These are phyloP conservation scores for Zaprionus nigranus DNA, from an alignment of 1,140 invertebrate species.

Conservation along the genomic window DNA sequence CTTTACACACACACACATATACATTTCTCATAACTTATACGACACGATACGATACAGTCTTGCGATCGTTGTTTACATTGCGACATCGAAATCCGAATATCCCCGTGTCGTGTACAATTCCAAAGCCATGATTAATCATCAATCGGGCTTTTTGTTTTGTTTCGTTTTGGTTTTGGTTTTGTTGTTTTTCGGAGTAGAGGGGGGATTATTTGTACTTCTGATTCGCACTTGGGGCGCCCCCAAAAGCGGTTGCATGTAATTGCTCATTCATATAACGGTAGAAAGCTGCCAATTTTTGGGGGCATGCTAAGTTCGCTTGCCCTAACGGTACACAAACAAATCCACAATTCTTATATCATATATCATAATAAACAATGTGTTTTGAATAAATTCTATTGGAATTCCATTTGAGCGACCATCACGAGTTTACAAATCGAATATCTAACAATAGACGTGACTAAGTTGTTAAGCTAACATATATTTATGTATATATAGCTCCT, in stretches of 20 bases:
- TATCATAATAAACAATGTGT: not conserved
- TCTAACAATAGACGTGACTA: constrained; percentile 44
- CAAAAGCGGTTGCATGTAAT: constrained; percentile 43
- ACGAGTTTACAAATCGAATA: constrained; percentile 23
- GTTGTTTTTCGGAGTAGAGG: not conserved
- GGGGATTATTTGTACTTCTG: constrained; percentile 55
- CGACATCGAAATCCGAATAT: constrained; percentile 1
- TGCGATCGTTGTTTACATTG: not conserved
- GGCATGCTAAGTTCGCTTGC: constrained; percentile 17
- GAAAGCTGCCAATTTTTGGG: constrained; percentile 66
- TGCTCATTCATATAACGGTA: constrained; percentile 59
- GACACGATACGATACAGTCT: no score
- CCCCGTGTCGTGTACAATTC: constrained; percentile 4
- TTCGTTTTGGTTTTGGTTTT: constrained; percentile 9
- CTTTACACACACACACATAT: constrained; percentile 12
- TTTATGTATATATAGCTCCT: not conserved
- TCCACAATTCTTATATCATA: not conserved
- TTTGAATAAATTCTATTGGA: not conserved
- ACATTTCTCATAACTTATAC: no score
- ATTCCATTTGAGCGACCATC: constrained; percentile 2
- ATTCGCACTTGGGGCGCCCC: constrained; percentile 45
- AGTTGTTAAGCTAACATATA: constrained; percentile 2
- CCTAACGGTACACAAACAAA: constrained; percentile 26
- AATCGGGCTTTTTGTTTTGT: constrained; percentile 22
- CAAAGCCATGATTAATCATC: constrained; percentile 15